Percentiles rank a stretch among this genome's conserved stretches.
phyloP scores from a whole-genome alignment of 2,113 vertebrate genomes.

The Platichthys stellatus region DNA sequence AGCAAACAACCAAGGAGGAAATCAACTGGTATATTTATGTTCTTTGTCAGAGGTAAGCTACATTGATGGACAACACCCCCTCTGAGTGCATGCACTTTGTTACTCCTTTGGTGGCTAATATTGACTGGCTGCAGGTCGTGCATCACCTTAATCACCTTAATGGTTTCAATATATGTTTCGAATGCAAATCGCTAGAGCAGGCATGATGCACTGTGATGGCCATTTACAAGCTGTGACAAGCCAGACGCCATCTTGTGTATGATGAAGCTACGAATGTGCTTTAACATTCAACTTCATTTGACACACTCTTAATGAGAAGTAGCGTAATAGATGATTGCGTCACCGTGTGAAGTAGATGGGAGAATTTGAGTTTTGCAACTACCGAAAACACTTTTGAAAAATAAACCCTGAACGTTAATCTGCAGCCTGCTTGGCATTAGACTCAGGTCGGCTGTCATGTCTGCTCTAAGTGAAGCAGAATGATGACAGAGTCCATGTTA shows the following conservation, averaged over 20 bases:
- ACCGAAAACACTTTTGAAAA: conserved; percentile 44
- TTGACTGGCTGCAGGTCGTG: conserved; percentile 15
- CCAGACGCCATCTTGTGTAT: conserved; percentile 26
- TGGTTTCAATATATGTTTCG: conserved; percentile 26
- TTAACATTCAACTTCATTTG: conserved; percentile 57
- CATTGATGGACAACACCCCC: not conserved
- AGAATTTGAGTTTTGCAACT: conserved; percentile 49
- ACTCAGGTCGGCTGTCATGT: conserved; percentile 54
- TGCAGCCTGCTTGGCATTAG: conserved; percentile 42
- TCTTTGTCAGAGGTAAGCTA: conserved; percentile 9
- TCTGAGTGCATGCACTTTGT: not conserved
- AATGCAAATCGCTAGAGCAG: conserved; percentile 30
- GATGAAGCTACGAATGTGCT: conserved; percentile 51
- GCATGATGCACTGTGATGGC: conserved; percentile 20
- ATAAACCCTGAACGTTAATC: conserved; percentile 52
- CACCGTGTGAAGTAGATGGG: conserved; percentile 53
- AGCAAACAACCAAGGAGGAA: not conserved
- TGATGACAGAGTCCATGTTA: conserved; percentile 35
- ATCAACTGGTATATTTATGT: not conserved
- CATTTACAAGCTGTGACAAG: conserved; percentile 43
- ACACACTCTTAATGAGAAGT: conserved; percentile 58
- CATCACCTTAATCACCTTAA: conserved; percentile 12
- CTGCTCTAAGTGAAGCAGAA: conserved; percentile 44
- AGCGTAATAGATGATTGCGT: conserved; percentile 64
- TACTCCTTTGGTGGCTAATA: not conserved